Evolutionary conservation across 2,888 invertebrate genomes (phyloP).

Genomic region (Pegoplata infirma): DNA sequence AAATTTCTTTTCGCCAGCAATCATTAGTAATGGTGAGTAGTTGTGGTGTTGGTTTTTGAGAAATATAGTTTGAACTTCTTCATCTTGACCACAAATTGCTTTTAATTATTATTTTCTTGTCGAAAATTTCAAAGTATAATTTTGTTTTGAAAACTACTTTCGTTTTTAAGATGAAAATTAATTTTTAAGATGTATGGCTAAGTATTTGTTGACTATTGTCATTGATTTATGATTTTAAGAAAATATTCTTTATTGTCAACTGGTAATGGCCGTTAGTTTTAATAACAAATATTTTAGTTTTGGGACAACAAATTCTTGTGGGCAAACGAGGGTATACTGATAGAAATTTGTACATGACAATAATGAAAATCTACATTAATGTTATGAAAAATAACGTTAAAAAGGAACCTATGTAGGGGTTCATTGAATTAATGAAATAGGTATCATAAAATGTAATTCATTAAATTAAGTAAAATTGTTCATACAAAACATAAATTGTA

Average conservation of each 20-base stretch:
- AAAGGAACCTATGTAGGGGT: too few relatives aligned
- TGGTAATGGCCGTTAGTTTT: conserved; percentile 10
- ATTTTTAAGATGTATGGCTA: conserved; percentile 1
- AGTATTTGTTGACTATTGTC: conserved; percentile 15
- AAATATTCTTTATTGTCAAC: conserved; percentile 31
- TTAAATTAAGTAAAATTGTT: too few relatives aligned
- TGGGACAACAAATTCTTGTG: background rate
- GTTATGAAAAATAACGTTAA: too few relatives aligned
- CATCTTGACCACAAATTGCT: conserved; percentile 56
- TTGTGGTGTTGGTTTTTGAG: background rate
- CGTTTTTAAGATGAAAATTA: conserved; percentile 20
- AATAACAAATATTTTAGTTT: conserved; percentile 16
- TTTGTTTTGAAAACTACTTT: conserved; percentile 35
- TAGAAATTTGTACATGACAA: too few relatives aligned
- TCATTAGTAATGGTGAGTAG: background rate
- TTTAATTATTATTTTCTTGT: conserved; percentile 47
- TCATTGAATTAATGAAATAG: too few relatives aligned
- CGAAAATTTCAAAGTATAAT: background rate
- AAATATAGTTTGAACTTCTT: conserved; percentile 30
- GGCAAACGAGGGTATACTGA: background rate
- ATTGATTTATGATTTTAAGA: conserved; percentile 45
- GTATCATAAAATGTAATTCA: too few relatives aligned
- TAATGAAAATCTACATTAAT: too few relatives aligned
- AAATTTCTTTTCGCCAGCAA: conserved; percentile 26
- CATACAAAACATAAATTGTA: too few relatives aligned